Percentiles rank a stretch among this genome's conserved stretches.
These are phyloP conservation scores for Trichechus manatus DNA, from an alignment of 2,113 vertebrate species.

Conservation along the genomic window DNA sequence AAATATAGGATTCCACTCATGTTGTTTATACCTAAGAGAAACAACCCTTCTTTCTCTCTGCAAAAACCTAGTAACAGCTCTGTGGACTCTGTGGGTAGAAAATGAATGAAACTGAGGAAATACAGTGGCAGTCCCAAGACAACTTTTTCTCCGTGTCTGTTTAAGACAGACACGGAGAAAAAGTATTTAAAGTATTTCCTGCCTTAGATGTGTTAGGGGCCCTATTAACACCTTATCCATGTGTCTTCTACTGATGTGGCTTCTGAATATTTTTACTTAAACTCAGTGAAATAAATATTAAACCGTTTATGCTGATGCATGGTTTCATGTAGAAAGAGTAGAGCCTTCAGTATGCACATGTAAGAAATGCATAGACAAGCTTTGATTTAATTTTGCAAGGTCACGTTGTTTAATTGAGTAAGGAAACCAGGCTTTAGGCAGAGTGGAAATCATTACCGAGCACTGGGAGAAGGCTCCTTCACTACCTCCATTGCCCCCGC, in stretches of 20 bases:
- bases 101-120: background rate
- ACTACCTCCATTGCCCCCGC: background rate
- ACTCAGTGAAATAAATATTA: background rate
- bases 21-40: background rate
- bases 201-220: background rate
- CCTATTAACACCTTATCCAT: background rate
- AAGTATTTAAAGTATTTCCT: background rate
- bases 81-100: background rate
- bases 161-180: background rate
- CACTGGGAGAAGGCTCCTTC: background rate
- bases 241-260: background rate
- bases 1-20: background rate
- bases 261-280: constrained; percentile 30
- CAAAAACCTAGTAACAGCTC: background rate
- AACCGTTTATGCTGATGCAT: background rate
- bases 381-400: constrained; percentile 35
- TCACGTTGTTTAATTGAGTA: constrained; percentile 4
- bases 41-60: background rate
- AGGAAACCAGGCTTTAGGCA: background rate
- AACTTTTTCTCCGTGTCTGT: background rate
- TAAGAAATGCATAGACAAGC: background rate
- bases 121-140: background rate
- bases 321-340: background rate
- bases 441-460: background rate
- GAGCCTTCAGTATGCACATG: background rate